Evolutionary conservation across 2,888 invertebrate species (phyloP).

Genomic region (Aphodius granarius): DNA sequence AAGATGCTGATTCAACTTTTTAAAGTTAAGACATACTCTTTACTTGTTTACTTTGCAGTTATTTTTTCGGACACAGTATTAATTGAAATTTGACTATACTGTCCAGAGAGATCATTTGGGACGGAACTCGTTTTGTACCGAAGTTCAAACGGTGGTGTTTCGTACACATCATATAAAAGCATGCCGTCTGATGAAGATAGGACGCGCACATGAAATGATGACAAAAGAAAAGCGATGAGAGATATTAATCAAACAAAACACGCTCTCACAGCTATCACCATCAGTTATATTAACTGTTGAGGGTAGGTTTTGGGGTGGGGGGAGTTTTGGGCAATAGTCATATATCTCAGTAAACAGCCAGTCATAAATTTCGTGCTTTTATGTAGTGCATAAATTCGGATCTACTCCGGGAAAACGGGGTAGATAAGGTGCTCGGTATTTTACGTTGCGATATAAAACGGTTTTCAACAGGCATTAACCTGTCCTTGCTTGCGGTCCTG

Average conservation of each 20-base stretch:
- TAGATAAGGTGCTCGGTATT: background rate
- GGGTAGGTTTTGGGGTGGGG: background rate
- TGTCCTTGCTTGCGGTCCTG: background rate
- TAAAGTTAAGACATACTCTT: background rate
- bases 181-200: background rate
- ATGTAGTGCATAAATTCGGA: background rate
- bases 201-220: background rate
- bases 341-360: background rate
- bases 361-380: constrained; percentile 4
- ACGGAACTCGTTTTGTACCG: background rate
- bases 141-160: background rate
- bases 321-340: background rate
- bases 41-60: background rate
- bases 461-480: background rate
- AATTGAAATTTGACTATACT: background rate
- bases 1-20: background rate
- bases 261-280: background rate
- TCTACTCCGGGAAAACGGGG: background rate
- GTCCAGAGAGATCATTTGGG: background rate
- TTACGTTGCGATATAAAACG: background rate
- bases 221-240: background rate
- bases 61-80: too few relatives aligned
- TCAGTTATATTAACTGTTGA: background rate
- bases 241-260: background rate
- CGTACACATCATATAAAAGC: background rate